Evolutionary conservation across 2,113 vertebrate genomes (phyloP), one percentile per base, ranked within the genome.

Genomic region (Cyphomyrus discorhynchus): DNA sequence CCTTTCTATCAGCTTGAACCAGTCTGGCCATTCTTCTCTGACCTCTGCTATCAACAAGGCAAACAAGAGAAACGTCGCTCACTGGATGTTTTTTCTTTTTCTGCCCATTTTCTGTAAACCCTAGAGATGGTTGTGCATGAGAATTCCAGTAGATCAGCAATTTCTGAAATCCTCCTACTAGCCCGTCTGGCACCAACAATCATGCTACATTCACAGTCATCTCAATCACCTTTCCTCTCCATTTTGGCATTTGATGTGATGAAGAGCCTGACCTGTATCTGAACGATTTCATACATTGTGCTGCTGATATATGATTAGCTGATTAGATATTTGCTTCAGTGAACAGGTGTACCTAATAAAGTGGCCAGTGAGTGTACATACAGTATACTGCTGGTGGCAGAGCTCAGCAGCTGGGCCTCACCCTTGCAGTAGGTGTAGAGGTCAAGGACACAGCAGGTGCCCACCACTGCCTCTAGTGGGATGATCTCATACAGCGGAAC

Each of bases 371-470:
- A 70, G 62, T 31, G 62, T 31, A 4, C n/a, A 70, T 70, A n/a
- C n/a, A n/a, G n/a, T n/a, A 31, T 31, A 5, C 62, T 31, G 62
- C 62, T 70, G 13, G 10, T 11, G n/a, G n/a, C n/a, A 70, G n/a
- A 31, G 27, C 62, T 70, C n/a, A 31, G 62, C 27, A 70, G n/a
- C 3, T 0, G 0, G 0, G 31, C 2, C 95, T 96, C 91, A 97
- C 98, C 98, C 95, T 99, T 99, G 97, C 98, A 99, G 91, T 97
- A 99, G 0, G 98, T 99, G 93, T 99, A 99, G 3, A 99, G 96
- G 93, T 99, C 98, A 1, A 99, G 94, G 62, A 99, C 98, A 2
- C 98, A 99, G 96, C 98, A 99, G 0, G 96, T 97, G 3, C 95
- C 98, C 93, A 99, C 98, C 92, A 99, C 98, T 0, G 98, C 98